A percentile compares a stretch with the other conserved stretches of the same genome.
Evolutionary conservation across 2,113 vertebrate species (phyloP).

Genomic region (Globicephala melas): DNA sequence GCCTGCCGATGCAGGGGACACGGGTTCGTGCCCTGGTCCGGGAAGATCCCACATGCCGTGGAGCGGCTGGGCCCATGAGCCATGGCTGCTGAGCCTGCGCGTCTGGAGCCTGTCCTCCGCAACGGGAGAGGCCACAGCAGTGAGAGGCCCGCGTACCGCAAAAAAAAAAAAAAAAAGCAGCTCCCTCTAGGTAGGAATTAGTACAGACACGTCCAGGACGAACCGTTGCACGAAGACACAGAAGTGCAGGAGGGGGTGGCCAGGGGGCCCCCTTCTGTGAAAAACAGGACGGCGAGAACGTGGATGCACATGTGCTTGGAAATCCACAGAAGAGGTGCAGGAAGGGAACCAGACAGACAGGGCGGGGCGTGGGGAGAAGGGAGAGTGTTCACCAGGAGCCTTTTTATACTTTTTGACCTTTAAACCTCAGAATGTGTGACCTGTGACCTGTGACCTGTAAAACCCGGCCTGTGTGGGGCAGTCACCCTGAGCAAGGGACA

Average conservation of each 20-base stretch:
- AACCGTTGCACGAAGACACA: neutral
- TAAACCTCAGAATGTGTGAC: accelerated
- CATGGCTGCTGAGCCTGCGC: too few relatives aligned
- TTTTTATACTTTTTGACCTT: neutral
- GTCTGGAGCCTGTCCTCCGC: too few relatives aligned
- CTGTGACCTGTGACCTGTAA: neutral
- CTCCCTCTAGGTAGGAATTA: neutral
- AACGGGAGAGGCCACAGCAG: too few relatives aligned
- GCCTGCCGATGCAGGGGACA: too few relatives aligned
- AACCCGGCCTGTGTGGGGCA: accelerated
- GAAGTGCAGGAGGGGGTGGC: neutral
- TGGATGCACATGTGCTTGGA: neutral
- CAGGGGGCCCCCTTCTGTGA: accelerated
- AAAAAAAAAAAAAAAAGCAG: too few relatives aligned
- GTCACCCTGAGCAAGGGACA: accelerated
- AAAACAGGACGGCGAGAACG: accelerated
- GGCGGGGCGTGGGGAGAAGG: accelerated
- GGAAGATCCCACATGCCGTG: too few relatives aligned
- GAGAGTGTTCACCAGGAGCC: neutral
- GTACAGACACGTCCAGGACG: accelerated
- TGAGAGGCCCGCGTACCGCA: too few relatives aligned
- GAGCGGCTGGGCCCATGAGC: too few relatives aligned
- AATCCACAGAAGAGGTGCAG: neutral
- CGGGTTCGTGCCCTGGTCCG: too few relatives aligned
- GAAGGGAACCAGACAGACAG: neutral